Base-by-base conservation (phyloP, 2,113 vertebrate species). In the Spea bombifrons region DNA sequence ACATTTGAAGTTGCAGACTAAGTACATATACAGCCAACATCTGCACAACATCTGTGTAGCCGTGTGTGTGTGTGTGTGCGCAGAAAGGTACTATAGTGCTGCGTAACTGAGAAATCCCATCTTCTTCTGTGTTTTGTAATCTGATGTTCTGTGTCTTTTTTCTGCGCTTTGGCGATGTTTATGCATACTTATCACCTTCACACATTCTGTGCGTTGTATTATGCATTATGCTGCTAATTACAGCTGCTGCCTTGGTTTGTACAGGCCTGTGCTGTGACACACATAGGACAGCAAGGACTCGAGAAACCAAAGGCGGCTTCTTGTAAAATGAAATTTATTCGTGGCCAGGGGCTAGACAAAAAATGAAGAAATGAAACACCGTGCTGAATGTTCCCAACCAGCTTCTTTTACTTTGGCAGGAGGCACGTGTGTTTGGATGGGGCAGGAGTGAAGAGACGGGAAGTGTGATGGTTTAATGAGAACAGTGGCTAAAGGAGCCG, bases 141-240 rank as follows among this genome's bases (percentile, higher is more conserved):
- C 50, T 52, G 50, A 6, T 4, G 55, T 59, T 59, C 1, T 9
- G 0, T 59, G 9, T 3, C 8, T 47, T n/a, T 57, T 73, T 73
- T 17, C 49, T 6, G 59, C 53, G 30, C 17, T 8, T 44, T 59
- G 48, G 49, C 16, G 49, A 45, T 55, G 71, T 80, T 80, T 80
- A 48, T 30, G 67, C 44, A 12, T 61, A 50, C 46, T 53, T n/a
- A 10, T 80, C 64, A 68, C 53, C 64, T 80, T 16, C 45, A 13
- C 71, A 73, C 78, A 74, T 80, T 73, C 71, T 71, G 16, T 74
- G 68, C 71, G 52, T 74, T 74, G 45, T 70, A 55, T n/a, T 47
- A 50, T 17, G 69, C 43, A 5, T 53, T 78, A 17, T 71, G 46
- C 57, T 3, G 53, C 70, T 71, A 64, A 72, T 71, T 64, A 65